A percentile compares a stretch with the other conserved stretches of the same genome.
phyloP scores from a whole-genome alignment of 2,113 vertebrate species.

The human (Homo sapiens) region DNA sequence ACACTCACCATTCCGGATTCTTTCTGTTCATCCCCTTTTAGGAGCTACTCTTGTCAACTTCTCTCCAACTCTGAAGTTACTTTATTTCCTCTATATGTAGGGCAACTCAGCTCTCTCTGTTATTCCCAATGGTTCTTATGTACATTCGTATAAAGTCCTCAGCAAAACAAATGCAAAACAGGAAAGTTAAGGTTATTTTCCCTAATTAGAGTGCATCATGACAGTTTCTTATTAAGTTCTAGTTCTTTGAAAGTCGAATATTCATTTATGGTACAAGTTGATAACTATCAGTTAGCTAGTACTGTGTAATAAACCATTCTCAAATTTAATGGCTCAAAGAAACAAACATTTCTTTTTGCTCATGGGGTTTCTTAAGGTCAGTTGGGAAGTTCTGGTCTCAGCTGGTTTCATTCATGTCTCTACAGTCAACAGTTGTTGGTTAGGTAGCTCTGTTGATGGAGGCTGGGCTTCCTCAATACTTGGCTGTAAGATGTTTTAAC shows the following conservation, averaged over 20 bases:
- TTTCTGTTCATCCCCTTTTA: background rate
- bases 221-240: background rate
- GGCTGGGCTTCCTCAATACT: background rate
- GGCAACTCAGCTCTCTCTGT: background rate
- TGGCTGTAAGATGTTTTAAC: background rate
- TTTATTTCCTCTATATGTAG: background rate
- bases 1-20: background rate
- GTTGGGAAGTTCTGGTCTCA: background rate
- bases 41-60: background rate
- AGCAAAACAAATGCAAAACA: background rate
- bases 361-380: background rate
- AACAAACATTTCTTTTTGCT: background rate
- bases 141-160: background rate
- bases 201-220: background rate
- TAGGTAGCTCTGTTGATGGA: background rate
- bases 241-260: slow-evolving; percentile 1
- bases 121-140: background rate
- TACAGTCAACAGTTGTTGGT: background rate
- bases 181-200: background rate
- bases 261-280: background rate
- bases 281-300: background rate
- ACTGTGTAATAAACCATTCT: background rate
- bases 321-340: background rate
- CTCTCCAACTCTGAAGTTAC: background rate
- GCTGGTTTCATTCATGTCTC: background rate